Conservation (phyloP, 2,113 vertebrate genomes). For the Corythornis vintsioides region DNA sequence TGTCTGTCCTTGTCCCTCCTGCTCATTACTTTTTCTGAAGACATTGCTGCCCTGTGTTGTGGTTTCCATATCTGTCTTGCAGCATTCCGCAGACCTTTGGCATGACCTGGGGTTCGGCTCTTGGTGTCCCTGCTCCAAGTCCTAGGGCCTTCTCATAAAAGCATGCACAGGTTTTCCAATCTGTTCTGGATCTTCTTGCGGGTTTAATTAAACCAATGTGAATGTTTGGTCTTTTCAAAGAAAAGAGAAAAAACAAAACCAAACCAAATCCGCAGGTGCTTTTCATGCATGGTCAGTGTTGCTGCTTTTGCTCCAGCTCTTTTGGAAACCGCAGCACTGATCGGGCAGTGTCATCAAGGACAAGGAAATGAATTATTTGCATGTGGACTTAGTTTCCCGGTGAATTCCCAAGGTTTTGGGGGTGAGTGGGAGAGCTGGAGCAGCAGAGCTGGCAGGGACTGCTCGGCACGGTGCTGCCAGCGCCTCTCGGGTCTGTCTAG, state of each 20-base stretch:
- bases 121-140: background rate
- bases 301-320: background rate
- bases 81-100: accelerated
- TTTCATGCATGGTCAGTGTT: background rate
- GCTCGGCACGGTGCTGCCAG: background rate
- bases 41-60: accelerated
- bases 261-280: accelerated
- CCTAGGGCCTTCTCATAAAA: background rate
- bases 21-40: background rate
- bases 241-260: no score
- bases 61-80: accelerated
- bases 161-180: background rate
- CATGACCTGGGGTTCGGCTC: accelerated
- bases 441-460: background rate
- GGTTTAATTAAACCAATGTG: background rate
- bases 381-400: background rate
- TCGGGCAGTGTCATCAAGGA: accelerated
- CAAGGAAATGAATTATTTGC: background rate
- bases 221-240: background rate
- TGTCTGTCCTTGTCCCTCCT: background rate
- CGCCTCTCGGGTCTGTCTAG: background rate
- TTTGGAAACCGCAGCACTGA: background rate
- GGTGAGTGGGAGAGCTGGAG: background rate
- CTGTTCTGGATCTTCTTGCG: background rate
- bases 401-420: background rate